A percentile compares a stretch with the other conserved stretches of the same genome.
phyloP scores from a whole-genome alignment of 2,113 vertebrate genomes.

The Mirza zaza region DNA sequence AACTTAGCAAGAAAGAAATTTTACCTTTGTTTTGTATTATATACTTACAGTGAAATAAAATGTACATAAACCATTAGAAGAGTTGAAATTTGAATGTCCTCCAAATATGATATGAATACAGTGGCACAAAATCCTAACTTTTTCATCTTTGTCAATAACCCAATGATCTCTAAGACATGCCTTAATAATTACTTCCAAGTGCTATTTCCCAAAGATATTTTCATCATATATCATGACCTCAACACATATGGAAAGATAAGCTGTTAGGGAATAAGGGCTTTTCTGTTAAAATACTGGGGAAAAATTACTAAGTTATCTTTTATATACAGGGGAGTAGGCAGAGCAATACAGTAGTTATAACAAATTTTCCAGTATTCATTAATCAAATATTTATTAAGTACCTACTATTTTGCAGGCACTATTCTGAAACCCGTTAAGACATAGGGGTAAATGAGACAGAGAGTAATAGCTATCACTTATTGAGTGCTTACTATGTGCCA shows the following conservation, averaged over 20 bases:
- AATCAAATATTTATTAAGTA: constrained; percentile 16
- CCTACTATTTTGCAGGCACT: constrained; percentile 17
- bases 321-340: not conserved
- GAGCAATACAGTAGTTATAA: not conserved
- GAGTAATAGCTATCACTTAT: constrained; percentile 29
- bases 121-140: constrained; percentile 24
- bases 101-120: not conserved
- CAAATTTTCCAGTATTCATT: constrained; percentile 17
- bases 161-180: constrained; percentile 4
- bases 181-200: constrained; percentile 49
- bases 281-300: constrained; percentile 7
- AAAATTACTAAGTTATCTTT: not conserved
- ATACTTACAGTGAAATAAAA: constrained; percentile 37
- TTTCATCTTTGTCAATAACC: constrained; percentile 44
- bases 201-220: constrained; percentile 19
- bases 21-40: constrained; percentile 54
- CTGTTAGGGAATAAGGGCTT: not conserved
- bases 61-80: not conserved
- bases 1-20: constrained; percentile 32
- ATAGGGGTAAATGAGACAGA: constrained; percentile 2
- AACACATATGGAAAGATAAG: constrained; percentile 30
- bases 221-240: not conserved
- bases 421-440: constrained; percentile 21
- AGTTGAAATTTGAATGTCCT: constrained; percentile 5
- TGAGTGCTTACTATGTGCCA: constrained; percentile 56